Base-by-base conservation (phyloP, 1,140 invertebrate species). In the Apocrypta bakeri region DNA sequence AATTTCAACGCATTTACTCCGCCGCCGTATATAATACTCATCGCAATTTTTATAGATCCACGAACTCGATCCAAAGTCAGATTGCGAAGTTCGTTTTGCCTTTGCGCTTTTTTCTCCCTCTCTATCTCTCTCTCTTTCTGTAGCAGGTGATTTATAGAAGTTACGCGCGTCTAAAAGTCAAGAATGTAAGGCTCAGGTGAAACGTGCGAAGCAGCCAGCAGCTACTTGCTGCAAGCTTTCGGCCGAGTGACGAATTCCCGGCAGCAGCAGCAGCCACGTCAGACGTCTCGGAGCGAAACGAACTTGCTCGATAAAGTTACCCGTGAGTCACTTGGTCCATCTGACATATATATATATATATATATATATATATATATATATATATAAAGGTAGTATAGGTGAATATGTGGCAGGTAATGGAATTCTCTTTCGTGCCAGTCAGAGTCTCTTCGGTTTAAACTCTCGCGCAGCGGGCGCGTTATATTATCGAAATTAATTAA, bases 311-410 rank as follows among this genome's bases (percentile, higher is more conserved):
- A 79, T 71, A 79, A 79, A 69, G 37, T 68, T 79, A 33, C 27
- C 64, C 66, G 77, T 79, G 64, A 79, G 25, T 79, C 77, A 69
- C 64, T 69, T 71, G 66, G 66, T 79, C 66, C 77, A 79, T 79
- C 77, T 69, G 77, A 69, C 48, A 69, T 24, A 64, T 29, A 29
- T 1, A 33, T 24, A n/a, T 48, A 69, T 25, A 66, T 69, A 69
- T 11, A 29, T n/a, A 14, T n/a, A 6, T 1, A 29, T 37, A 9
- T 4, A 37, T 2, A 9, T 37, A 9, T 9, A 9, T 37, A 9
- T 9, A 37, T 37, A 9, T 37, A 9, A 6, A 2, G 9, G 33
- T 12, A 0, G 21, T 29, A 61, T 31, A 21, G 29, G 48, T 27
- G 8, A 25, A 48, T 27, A 17, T 48, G 12, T 12, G 24, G 17